Evolutionary conservation across 2,113 vertebrate species (phyloP), one percentile per base, ranked within the genome.

Genomic region (Abramis brama): DNA sequence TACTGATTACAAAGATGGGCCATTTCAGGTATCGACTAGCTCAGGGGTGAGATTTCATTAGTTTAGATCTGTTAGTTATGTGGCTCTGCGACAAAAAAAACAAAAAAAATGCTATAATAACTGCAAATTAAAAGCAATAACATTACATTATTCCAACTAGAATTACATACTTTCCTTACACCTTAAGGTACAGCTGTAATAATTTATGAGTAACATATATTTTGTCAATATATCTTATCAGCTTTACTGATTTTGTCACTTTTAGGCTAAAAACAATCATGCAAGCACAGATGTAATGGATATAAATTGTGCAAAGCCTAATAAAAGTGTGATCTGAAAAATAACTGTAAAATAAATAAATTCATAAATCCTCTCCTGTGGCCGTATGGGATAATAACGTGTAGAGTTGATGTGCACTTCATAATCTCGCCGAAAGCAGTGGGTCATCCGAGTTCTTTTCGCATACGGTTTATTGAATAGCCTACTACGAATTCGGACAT

Each of bases 1-100:
- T 19, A 30, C 25, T 81, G 39, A 47, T 47, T 66, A 25, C 59
- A 81, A 81, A 81, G 59, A 81, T 66, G 36, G 39, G 59, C 59
- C 23, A 23, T 66, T 81, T 81, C 15, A 21, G 39, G 21, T 66
- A 66, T 15, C 15, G 8, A 78, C 76, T n/a, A 78, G 21, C 76
- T n/a, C 70, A 12, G 21, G 39, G 70, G 70, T 43, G 55, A 57
- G 30, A 39, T 78, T 59, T 59, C 7, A 78, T 78, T 23, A 15
- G 27, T 59, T 36, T 39, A n/a, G 50, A 57, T 78, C 8, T 11
- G 30, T 12, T 52, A 30, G 47, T 23, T 78, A 5, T 23, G 1
- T 23, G 21, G 30, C 4, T 4, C 8, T 55, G 52, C 10, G n/a
- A 30, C 27, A 30, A 30, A 30, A 30, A 30, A 30, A 30, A 30